Evolutionary conservation across 2,888 invertebrate genomes (phyloP).

Genomic region (Papilio gigon): DNA sequence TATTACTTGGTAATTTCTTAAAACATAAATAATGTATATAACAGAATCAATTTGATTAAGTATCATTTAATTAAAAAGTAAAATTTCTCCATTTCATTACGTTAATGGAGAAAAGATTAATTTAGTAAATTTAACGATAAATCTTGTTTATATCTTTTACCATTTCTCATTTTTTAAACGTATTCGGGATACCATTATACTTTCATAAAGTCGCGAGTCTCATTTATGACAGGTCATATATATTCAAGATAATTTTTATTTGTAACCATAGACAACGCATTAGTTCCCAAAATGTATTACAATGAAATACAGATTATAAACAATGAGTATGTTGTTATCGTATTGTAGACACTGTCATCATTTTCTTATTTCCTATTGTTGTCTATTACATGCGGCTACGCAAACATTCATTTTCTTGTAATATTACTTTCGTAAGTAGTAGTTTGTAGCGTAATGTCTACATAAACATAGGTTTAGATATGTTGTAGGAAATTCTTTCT

Average conservation of each 20-base stretch:
- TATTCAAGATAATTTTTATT: background rate
- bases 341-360: conserved; percentile 45
- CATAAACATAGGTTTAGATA: conserved; percentile 31
- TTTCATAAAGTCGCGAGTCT: background rate
- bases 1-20: background rate
- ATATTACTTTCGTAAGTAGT: conserved; percentile 39
- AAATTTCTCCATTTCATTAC: background rate
- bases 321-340: conserved; percentile 22
- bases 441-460: conserved; percentile 20
- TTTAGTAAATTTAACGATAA: background rate
- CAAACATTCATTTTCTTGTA: conserved; percentile 31
- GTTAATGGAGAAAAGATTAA: background rate
- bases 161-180: background rate
- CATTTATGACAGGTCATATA: background rate
- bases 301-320: conserved; percentile 19
- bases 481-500: conserved; percentile 25
- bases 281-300: background rate
- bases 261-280: background rate
- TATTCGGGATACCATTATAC: background rate
- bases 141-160: background rate
- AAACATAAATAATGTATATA: background rate
- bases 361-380: conserved; percentile 51
- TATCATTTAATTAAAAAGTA: background rate
- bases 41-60: background rate
- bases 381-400: conserved; percentile 31